A percentile compares a stretch with the other conserved stretches of the same genome.
These are phyloP conservation scores for Drosophila cyrtoloma DNA, from an alignment of 2,888 invertebrate species.

Conservation along the genomic window DNA sequence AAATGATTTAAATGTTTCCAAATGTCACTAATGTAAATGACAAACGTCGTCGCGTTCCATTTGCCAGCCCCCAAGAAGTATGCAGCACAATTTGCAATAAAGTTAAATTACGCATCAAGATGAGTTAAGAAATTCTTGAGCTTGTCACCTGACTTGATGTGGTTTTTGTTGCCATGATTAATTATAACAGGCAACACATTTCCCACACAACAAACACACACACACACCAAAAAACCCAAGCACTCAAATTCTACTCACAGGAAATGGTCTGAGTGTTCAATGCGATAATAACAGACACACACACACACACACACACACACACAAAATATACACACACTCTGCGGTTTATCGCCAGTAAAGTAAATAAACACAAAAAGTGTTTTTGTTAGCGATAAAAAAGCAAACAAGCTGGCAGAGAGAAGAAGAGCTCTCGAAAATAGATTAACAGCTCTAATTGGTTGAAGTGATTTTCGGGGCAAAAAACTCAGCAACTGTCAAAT, in stretches of 20 bases:
- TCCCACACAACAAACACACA: not conserved
- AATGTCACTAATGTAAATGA: conserved; percentile 44
- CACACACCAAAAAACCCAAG: not conserved
- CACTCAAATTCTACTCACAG: conserved; percentile 5
- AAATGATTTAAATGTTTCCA: conserved; percentile 39
- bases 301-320: conserved; percentile 1
- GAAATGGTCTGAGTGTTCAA: conserved; percentile 27
- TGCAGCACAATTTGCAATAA: conserved; percentile 67
- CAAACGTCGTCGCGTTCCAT: not conserved
- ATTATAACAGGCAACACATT: conserved; percentile 60
- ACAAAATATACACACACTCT: conserved; percentile 4
- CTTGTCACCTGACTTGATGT: conserved; percentile 33
- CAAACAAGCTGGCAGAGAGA: not conserved
- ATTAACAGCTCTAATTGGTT: conserved; percentile 70
- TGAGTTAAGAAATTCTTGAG: conserved; percentile 47
- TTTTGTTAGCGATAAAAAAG: conserved; percentile 35
- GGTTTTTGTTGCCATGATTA: conserved; percentile 54
- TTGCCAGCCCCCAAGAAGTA: conserved; percentile 31
- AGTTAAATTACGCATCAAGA: conserved; percentile 73
- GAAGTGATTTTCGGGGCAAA: conserved; percentile 63
- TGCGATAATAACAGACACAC: conserved; percentile 25
- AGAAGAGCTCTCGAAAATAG: conserved; percentile 47
- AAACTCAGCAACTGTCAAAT: conserved; percentile 37
- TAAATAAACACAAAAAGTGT: conserved; percentile 60
- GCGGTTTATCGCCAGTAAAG: conserved; percentile 49